Conservation (phyloP, 2,888 invertebrate species). For the Rhingia campestris region DNA sequence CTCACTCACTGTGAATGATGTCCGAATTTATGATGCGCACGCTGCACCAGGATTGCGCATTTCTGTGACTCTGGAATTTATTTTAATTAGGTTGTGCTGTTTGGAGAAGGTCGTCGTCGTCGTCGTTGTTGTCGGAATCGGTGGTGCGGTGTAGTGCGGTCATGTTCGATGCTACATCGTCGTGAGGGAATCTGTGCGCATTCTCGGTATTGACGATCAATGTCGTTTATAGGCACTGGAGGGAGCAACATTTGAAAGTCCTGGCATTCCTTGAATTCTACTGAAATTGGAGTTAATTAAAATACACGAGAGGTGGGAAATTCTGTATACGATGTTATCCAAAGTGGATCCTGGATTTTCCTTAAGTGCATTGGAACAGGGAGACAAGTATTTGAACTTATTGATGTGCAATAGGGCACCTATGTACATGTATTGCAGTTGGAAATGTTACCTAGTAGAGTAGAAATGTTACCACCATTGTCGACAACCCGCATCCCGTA, state of each 20-base stretch:
- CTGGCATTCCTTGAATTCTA: constrained; percentile 53
- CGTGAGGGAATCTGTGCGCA: constrained; percentile 67
- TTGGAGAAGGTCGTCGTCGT: constrained; percentile 52
- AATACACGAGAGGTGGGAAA: constrained; percentile 73
- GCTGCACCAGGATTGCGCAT: constrained; percentile 73
- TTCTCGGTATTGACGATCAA: constrained; percentile 64
- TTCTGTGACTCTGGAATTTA: constrained; percentile 73
- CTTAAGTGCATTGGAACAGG: constrained; percentile 31
- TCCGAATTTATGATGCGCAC: constrained; percentile 74
- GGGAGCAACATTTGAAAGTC: constrained; percentile 16
- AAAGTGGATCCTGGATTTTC: constrained; percentile 50
- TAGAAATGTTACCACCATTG: neutral
- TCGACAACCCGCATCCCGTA: neutral
- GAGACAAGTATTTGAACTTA: constrained; percentile 35
- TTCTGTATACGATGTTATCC: constrained; percentile 71
- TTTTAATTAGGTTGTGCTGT: constrained; percentile 74
- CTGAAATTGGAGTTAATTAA: constrained; percentile 72
- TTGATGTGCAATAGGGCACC: constrained; percentile 1
- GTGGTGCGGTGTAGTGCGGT: constrained; percentile 11
- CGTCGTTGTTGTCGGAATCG: neutral
- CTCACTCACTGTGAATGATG: constrained; percentile 74
- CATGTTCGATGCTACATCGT: neutral
- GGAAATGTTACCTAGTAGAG: neutral
- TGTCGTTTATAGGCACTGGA: constrained; percentile 31
- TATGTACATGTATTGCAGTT: neutral